A percentile compares a stretch with the other conserved stretches of the same genome.
Conservation (phyloP, 1,140 invertebrate genomes). For the Drosophila hydei region DNA sequence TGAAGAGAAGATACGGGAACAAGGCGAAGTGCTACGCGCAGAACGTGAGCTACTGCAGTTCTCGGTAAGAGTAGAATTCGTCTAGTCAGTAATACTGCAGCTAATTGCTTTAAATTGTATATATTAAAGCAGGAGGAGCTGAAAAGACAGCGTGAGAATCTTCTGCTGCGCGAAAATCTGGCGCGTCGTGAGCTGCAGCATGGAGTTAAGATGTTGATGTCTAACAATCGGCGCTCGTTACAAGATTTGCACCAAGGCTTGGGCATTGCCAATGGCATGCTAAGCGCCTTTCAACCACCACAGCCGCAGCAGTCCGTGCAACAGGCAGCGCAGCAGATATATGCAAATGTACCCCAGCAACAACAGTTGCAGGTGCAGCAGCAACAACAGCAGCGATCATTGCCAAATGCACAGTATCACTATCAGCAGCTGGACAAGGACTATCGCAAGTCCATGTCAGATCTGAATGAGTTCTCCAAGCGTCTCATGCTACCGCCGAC, state of each 20-base stretch:
- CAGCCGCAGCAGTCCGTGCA: slow-evolving; percentile 19
- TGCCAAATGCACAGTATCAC: slow-evolving; percentile 43
- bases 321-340: slow-evolving; percentile 54
- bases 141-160: slow-evolving; percentile 89
- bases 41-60: slow-evolving; percentile 89
- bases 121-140: slow-evolving; percentile 90
- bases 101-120: not conserved
- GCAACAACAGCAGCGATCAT: slow-evolving; percentile 50
- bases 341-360: slow-evolving; percentile 56
- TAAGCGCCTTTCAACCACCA: slow-evolving; percentile 68
- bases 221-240: slow-evolving; percentile 86
- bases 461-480: slow-evolving; percentile 83
- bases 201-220: slow-evolving; percentile 83
- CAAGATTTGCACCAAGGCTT: slow-evolving; percentile 85
- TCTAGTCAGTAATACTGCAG: not conserved
- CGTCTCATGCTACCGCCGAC: slow-evolving; percentile 69
- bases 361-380: too few relatives aligned
- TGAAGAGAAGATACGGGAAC: slow-evolving; percentile 86
- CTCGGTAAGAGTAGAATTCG: slow-evolving; percentile 49
- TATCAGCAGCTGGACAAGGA: slow-evolving; percentile 81
- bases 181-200: slow-evolving; percentile 84
- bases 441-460: slow-evolving; percentile 85
- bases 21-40: slow-evolving; percentile 89
- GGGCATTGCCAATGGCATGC: slow-evolving; percentile 70
- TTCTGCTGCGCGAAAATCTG: slow-evolving; percentile 87